Percentiles rank a stretch among this genome's conserved stretches.
Evolutionary conservation across 2,797 vertebrate genomes (phyloP).

Genomic region (Valencia hispanica): DNA sequence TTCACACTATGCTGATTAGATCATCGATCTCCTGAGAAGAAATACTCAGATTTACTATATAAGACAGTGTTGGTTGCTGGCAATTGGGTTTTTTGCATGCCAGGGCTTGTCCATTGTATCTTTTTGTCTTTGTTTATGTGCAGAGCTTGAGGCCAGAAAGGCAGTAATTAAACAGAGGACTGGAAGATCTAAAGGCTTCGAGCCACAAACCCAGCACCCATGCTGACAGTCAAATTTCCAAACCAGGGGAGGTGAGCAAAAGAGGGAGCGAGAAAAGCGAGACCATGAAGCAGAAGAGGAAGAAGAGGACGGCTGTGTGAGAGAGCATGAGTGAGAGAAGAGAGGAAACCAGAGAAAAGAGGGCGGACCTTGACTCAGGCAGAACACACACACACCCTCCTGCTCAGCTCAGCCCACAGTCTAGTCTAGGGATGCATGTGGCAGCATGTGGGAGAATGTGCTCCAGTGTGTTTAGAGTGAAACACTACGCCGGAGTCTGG

Average conservation of each 20-base stretch:
- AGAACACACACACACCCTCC: constrained; percentile 57
- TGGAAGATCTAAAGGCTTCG: constrained; percentile 68
- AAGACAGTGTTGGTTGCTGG: background rate
- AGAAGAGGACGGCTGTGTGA: constrained; percentile 33
- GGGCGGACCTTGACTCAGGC: constrained; percentile 63
- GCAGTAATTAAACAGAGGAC: constrained; percentile 77
- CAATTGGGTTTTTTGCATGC: background rate
- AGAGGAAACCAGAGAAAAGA: constrained; percentile 53
- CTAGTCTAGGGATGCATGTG: constrained; percentile 60
- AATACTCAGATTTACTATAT: background rate
- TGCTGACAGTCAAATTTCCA: constrained; percentile 75
- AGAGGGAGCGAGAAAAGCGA: constrained; percentile 39
- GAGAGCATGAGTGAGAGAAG: constrained; percentile 46
- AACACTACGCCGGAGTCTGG: constrained; percentile 39
- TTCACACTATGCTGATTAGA: constrained; percentile 2
- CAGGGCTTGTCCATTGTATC: constrained; percentile 22
- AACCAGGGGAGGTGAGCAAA: constrained; percentile 69
- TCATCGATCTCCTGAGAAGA: background rate
- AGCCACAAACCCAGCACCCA: constrained; percentile 74
- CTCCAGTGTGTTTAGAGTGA: constrained; percentile 40
- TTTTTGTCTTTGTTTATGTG: constrained; percentile 49
- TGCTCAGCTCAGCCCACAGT: constrained; percentile 64
- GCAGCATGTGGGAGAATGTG: constrained; percentile 66
- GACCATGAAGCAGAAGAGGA: constrained; percentile 22
- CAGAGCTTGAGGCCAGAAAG: constrained; percentile 51